A percentile compares a stretch with the other conserved stretches of the same genome.
Conservation (phyloP, 1,140 invertebrate species). For the Phthorimaea operculella region DNA sequence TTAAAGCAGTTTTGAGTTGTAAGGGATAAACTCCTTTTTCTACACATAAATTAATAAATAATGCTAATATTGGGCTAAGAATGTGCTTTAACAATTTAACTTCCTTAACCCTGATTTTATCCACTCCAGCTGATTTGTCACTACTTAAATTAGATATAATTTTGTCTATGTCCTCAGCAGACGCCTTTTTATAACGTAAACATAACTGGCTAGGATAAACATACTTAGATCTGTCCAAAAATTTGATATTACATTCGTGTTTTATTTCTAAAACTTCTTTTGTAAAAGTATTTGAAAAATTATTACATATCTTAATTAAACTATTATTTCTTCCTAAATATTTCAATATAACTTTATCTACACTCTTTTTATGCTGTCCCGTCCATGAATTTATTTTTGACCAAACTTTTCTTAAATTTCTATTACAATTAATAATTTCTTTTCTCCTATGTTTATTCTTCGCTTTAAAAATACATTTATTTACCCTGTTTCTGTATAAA, state of each 20-base stretch:
- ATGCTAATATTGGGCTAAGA: background rate
- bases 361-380: background rate
- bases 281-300: constrained; percentile 13
- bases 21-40: constrained; percentile 11
- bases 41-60: constrained; percentile 7
- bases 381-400: background rate
- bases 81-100: constrained; percentile 16
- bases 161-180: background rate
- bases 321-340: constrained; percentile 7
- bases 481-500: background rate
- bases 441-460: background rate
- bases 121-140: constrained; percentile 4
- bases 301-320: constrained; percentile 7
- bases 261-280: constrained; percentile 16
- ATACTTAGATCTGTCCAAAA: constrained; percentile 8
- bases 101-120: constrained; percentile 11
- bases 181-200: background rate
- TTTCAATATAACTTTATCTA: background rate
- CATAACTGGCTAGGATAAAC: background rate
- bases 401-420: background rate
- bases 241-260: constrained; percentile 12
- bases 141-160: constrained; percentile 7
- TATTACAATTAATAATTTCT: background rate
- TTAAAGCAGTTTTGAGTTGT: constrained; percentile 9
- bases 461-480: background rate